Evolutionary conservation across 2,797 vertebrate genomes (phyloP), one percentile per base, ranked within the genome.

Genomic region (Gallinago solitaria): DNA sequence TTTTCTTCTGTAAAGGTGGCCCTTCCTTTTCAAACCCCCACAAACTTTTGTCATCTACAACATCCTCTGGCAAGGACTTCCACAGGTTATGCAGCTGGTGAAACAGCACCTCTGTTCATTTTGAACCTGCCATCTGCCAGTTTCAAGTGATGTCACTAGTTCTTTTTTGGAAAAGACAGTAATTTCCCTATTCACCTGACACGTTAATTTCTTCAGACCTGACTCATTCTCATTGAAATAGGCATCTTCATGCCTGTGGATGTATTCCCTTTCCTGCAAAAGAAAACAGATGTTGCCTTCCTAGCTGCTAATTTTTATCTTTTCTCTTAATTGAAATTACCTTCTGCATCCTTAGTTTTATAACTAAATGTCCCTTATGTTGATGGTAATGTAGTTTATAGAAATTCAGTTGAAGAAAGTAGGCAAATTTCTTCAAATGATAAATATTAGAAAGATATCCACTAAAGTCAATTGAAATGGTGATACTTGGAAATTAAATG

Each of bases 251-350:
- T 70, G 32, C 51, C 87, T 15, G 24, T 11, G 60, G 70, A 84
- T 69, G 45, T 16, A 64, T 68, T 83, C 89, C 32, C 35, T 59
- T 85, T 90, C 48, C 83, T 89, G 81, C 63, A 82, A 37, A n/a
- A 91, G 19, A 89, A 45, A 53, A 89, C 93, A 95, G 81, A 80
- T 69, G 76, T 77, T 89, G 78, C 86, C 83, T 93, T 89, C 67
- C 90, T 83, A 47, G 24, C 39, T 89, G 84, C 81, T 95, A 86
- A 87, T 91, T 95, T 95, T 93, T 96, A 79, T 94, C 82, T 91
- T 86, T 92, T 41, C 63, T 61, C 87, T 77, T 92, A 82, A 94
- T 65, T 89, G 89, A 94, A 94, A 96, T 87, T 90, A 87, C 81
- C 78, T 92, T 94, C 80, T 92, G 87, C 80, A 93, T 79, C 78